phyloP scores from a whole-genome alignment of 2,113 vertebrate species.

The Nematolebias whitei region DNA sequence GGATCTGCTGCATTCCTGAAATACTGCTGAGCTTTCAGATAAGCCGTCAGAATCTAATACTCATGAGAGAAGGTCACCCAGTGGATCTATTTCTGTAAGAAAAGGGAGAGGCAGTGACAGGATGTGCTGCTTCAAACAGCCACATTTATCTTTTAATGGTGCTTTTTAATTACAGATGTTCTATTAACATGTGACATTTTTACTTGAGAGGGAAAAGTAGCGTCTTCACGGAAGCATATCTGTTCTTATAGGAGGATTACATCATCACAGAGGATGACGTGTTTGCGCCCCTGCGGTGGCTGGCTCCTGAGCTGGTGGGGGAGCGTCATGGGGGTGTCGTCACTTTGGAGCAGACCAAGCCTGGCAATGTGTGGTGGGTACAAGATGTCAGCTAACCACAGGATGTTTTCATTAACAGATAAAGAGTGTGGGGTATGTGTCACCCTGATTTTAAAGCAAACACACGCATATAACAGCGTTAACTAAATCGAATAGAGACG shows the following conservation, averaged over 20 bases:
- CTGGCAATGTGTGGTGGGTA: conserved; percentile 95
- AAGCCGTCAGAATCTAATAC: conserved; percentile 61
- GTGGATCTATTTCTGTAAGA: conserved; percentile 61
- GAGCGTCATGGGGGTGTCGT: conserved; percentile 92
- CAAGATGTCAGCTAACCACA: conserved; percentile 17
- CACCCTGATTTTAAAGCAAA: conserved; percentile 1
- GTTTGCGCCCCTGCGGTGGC: conserved; percentile 91
- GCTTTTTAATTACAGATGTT: not conserved
- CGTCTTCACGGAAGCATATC: not conserved
- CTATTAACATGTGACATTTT: not conserved
- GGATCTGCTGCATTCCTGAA: conserved; percentile 47
- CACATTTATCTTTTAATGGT: not conserved
- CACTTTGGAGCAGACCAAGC: conserved; percentile 90
- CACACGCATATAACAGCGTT: no score
- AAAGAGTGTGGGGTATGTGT: no score
- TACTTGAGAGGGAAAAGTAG: no score
- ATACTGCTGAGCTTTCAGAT: conserved; percentile 60
- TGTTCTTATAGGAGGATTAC: conserved; percentile 89
- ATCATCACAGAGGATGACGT: conserved; percentile 93
- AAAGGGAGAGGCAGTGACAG: conserved; percentile 36
- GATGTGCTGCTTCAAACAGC: not conserved
- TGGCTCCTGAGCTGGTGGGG: conserved; percentile 92
- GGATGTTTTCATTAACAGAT: not conserved
- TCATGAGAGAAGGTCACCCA: conserved; percentile 61
- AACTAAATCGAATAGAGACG: no score